A percentile compares a stretch with the other conserved stretches of the same genome.
phyloP scores from a whole-genome alignment of 2,797 vertebrate genomes.

The Sebastes minor region DNA sequence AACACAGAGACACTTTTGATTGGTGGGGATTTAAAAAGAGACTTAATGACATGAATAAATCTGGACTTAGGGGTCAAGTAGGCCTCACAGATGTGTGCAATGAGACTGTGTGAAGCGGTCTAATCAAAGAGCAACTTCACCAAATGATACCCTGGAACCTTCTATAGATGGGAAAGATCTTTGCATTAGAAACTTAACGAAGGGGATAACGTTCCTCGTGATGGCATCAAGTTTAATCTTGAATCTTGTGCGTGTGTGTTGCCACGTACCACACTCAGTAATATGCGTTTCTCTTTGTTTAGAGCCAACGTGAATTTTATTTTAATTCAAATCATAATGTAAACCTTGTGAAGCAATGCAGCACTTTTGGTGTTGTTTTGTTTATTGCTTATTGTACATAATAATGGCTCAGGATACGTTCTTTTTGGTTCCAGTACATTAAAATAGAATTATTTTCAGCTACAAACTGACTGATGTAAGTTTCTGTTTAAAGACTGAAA shows the following conservation, averaged over 20 bases:
- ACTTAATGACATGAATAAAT: slow-evolving; percentile 68
- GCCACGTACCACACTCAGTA: background rate
- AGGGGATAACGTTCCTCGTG: background rate
- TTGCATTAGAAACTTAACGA: background rate
- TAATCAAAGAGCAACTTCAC: slow-evolving; percentile 47
- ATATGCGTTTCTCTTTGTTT: background rate
- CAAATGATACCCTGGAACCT: slow-evolving; percentile 10
- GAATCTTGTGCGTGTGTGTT: background rate
- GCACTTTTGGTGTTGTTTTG: background rate
- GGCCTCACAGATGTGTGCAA: slow-evolving; percentile 57
- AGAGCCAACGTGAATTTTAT: background rate
- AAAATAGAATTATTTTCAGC: background rate
- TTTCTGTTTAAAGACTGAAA: background rate
- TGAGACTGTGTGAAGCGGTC: slow-evolving; percentile 33
- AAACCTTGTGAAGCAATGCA: background rate
- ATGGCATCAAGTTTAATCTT: background rate
- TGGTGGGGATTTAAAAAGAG: slow-evolving; percentile 67
- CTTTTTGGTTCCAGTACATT: background rate
- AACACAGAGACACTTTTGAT: slow-evolving; percentile 52
- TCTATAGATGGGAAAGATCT: background rate
- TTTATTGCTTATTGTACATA: background rate
- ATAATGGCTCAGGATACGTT: background rate
- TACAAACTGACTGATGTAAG: background rate
- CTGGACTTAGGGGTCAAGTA: slow-evolving; percentile 48
- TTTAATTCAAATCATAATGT: background rate